Conservation (phyloP, 2,888 invertebrate species). For the Lottia gigantea region DNA sequence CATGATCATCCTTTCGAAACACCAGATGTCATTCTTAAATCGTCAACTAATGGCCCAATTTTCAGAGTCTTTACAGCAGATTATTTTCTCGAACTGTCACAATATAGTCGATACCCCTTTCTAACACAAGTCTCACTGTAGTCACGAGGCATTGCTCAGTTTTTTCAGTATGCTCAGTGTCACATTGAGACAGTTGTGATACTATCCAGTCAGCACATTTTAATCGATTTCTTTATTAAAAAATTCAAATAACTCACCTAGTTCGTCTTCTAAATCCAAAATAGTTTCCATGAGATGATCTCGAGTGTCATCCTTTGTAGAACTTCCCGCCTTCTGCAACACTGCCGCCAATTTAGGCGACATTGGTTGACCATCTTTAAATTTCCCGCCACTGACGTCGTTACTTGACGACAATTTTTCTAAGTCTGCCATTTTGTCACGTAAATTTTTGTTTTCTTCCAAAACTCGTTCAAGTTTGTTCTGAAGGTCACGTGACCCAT, state of each 20-base stretch:
- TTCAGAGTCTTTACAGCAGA: too few relatives aligned
- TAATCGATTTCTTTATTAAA: background rate
- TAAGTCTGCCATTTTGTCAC: slow-evolving; percentile 21
- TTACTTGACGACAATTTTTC: slow-evolving; percentile 6
- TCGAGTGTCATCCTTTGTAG: slow-evolving; percentile 22
- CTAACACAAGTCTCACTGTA: too few relatives aligned
- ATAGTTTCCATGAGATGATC: slow-evolving; percentile 78
- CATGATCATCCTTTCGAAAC: too few relatives aligned
- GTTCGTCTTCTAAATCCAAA: slow-evolving; percentile 87
- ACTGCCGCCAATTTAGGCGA: slow-evolving; percentile 3
- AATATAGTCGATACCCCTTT: too few relatives aligned
- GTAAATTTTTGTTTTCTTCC: slow-evolving; percentile 67
- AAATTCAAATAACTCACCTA: slow-evolving; percentile 70
- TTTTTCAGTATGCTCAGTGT: too few relatives aligned
- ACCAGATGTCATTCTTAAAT: too few relatives aligned
- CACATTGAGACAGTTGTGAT: too few relatives aligned
- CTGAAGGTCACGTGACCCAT: slow-evolving; percentile 72
- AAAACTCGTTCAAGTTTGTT: slow-evolving; percentile 81
- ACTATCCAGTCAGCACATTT: too few relatives aligned
- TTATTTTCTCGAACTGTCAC: too few relatives aligned
- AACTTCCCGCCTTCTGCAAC: slow-evolving; percentile 16
- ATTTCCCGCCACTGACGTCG: background rate
- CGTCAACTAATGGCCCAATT: too few relatives aligned
- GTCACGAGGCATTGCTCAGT: too few relatives aligned
- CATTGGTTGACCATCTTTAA: background rate